Evolutionary conservation across 2,797 vertebrate species (phyloP).

Genomic region (Sebastes wilsoni): DNA sequence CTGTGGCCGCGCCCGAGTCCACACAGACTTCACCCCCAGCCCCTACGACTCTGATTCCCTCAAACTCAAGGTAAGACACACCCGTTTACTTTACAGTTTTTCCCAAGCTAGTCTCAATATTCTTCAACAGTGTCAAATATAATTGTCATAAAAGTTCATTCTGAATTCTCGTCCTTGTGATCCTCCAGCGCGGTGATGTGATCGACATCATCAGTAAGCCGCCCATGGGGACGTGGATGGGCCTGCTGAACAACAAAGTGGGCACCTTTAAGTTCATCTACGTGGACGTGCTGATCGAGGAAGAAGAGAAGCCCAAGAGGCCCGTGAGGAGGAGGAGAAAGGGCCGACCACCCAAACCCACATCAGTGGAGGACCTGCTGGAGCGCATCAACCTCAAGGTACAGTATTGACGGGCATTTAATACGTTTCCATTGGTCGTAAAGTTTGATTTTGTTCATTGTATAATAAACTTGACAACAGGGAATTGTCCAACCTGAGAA

Average conservation of each 20-base stretch:
- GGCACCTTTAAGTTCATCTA: constrained; percentile 99
- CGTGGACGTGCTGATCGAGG: constrained; percentile 94
- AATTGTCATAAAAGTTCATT: background rate
- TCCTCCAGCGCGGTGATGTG: constrained; percentile 91
- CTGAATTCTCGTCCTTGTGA: background rate
- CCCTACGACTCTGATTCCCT: constrained; percentile 97
- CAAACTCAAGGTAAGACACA: constrained; percentile 90
- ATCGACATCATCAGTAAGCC: constrained; percentile 99
- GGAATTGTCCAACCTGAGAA: background rate
- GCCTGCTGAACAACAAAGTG: constrained; percentile 97
- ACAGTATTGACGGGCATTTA: background rate
- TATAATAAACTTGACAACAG: background rate
- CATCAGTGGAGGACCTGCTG: constrained; percentile 95
- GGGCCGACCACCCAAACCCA: constrained; percentile 92
- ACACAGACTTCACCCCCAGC: constrained; percentile 98
- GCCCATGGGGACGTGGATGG: constrained; percentile 99
- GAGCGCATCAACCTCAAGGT: constrained; percentile 96
- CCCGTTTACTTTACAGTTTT: background rate
- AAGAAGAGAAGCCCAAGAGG: constrained; percentile 95
- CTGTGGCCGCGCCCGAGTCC: constrained; percentile 94
- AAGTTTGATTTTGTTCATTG: background rate
- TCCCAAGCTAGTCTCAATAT: background rate
- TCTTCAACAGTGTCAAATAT: background rate
- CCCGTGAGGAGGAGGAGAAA: constrained; percentile 91
- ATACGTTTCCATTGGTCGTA: background rate